These are phyloP conservation scores for Dasypogon diadema DNA, from an alignment of 2,888 invertebrate genomes.

Conservation along the genomic window DNA sequence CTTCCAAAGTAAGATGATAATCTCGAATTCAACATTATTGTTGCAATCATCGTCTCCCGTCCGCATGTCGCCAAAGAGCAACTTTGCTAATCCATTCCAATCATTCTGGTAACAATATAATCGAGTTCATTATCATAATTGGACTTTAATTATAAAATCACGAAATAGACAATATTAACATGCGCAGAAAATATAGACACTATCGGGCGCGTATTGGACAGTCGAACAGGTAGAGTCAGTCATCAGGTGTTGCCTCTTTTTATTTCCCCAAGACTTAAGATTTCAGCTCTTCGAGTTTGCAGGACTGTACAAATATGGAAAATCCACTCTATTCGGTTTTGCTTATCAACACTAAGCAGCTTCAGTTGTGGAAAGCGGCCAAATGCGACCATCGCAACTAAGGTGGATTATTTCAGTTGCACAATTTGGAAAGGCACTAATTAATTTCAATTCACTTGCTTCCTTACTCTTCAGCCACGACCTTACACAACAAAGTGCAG, in stretches of 20 bases:
- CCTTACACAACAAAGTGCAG: not conserved
- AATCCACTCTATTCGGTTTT: not conserved
- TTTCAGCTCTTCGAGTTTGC: not conserved
- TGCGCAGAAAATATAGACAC: not conserved
- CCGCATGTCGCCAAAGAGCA: not conserved
- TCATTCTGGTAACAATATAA: constrained; percentile 27
- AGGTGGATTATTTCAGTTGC: constrained; percentile 19
- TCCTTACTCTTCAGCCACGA: not conserved
- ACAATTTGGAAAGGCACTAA: constrained; percentile 13
- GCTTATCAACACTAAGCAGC: not conserved
- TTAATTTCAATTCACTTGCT: constrained; percentile 17
- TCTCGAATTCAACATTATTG: not conserved
- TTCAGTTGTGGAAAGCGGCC: too few relatives aligned
- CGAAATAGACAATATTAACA: constrained; percentile 10
- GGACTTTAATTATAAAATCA: constrained; percentile 26
- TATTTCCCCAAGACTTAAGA: not conserved
- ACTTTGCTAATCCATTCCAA: constrained; percentile 9
- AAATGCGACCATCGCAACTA: not conserved
- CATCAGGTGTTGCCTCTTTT: constrained; percentile 18
- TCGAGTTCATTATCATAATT: constrained; percentile 45
- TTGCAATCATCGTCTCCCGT: constrained; percentile 10
- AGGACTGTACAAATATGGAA: not conserved
- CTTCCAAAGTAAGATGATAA: constrained; percentile 1
- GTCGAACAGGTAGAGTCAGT: not conserved
- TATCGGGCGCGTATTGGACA: not conserved